Base-by-base conservation (phyloP, 2,888 invertebrate genomes). In the Liodrosophila aerea region DNA sequence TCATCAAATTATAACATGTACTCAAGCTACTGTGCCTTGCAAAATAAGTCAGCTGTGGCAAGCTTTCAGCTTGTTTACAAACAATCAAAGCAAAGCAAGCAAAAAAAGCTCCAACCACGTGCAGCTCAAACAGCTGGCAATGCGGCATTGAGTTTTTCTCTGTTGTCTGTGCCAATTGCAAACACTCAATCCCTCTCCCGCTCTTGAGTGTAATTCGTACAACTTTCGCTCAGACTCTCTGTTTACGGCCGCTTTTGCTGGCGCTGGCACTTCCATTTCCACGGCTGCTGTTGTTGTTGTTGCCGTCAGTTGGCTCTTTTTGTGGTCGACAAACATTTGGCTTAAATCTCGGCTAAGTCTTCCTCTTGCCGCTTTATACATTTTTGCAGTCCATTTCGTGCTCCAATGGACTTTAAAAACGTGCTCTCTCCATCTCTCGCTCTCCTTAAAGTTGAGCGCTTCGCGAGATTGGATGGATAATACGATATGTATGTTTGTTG, bases 31-130 rank as follows among this genome's bases (percentile, higher is more conserved):
- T 64, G 81, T 82, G 31, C 9, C 3, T n/a, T n/a, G n/a, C n/a
- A n/a, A n/a, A n/a, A n/a, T n/a, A n/a, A n/a, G 33, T 16, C 78
- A 85, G 83, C 85, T 85, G 85, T 44, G 3, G 12, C 1, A 51
- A 80, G 80, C 80, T 80, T 59, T 70, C 30, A 30, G 16, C 43
- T 80, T 83, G 84, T 85, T 85, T 81, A 73, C 81, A 76, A 81
- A 76, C 54, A 54, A n/a, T 16, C 18, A n/a, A n/a, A n/a, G 39
- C 33, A 2, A 12, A n/a, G 41, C 4, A 8, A 40, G 22, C 22
- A 53, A 15, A 45, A 1, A 64, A 71, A 85, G 84, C 80, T 82
- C 45, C 16, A 11, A 27, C 22, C 72, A 56, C 40, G 36, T 71
- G 65, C 40, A 13, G 30, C 16, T 31, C 13, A 8, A 50, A 50